phyloP scores from a whole-genome alignment of 2,888 invertebrate species.

The Tetrapedia diversipes region DNA sequence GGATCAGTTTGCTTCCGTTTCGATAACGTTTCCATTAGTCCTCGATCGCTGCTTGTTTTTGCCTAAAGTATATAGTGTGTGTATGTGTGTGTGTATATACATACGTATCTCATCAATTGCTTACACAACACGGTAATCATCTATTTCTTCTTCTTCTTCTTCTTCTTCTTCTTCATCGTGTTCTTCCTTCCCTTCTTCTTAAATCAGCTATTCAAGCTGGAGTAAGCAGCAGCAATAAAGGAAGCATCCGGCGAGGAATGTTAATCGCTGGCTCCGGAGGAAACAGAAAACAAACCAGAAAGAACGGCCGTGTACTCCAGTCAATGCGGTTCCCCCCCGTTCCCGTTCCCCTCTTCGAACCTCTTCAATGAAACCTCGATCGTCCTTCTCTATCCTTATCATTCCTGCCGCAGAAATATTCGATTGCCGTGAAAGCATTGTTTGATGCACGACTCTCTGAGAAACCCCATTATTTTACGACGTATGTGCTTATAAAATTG shows the following conservation, averaged over 20 bases:
- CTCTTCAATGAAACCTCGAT: not conserved
- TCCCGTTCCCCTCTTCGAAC: not conserved
- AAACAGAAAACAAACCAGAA: slow-evolving; percentile 9
- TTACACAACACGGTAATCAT: not conserved
- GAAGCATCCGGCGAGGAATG: slow-evolving; percentile 13
- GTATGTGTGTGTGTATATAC: no score
- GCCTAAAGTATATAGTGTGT: no score
- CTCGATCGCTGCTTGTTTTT: not conserved
- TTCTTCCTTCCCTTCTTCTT: no score
- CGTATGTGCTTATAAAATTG: no score
- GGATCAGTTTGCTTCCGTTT: not conserved
- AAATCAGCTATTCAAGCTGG: not conserved
- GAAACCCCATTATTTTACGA: no score
- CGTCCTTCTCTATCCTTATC: not conserved
- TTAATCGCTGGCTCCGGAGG: slow-evolving; percentile 5
- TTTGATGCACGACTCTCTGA: no score
- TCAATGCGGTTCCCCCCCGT: not conserved
- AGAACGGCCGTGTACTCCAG: not conserved
- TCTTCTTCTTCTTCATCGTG: no score
- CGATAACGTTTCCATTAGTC: not conserved
- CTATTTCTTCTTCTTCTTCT: no score
- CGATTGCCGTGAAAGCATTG: no score
- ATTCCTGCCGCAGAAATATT: no score
- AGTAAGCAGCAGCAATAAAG: not conserved
- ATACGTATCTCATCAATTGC: slow-evolving; percentile 10